Evolutionary conservation across 2,113 vertebrate genomes (phyloP), one percentile per base, ranked within the genome.

Genomic region (Stercorarius parasiticus): DNA sequence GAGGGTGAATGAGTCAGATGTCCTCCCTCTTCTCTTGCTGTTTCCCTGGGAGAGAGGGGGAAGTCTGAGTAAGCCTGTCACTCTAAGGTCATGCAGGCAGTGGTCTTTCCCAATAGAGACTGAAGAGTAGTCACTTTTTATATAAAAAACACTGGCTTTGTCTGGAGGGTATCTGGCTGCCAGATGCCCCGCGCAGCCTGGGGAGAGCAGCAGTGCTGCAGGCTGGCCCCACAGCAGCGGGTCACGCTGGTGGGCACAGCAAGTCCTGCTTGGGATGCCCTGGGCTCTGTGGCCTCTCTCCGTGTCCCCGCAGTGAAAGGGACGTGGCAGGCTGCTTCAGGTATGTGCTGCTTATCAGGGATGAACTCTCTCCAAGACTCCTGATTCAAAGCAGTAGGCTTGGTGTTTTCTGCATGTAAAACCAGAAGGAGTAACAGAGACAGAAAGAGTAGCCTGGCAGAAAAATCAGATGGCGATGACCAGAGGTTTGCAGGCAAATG

Each of bases 361-460:
- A 27, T 43, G 27, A 59, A 34, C 6, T n/a, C 21, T 27, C 27
- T 67, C 34, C 1, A 1, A 52, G 42, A 42, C 0, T 0, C 32
- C 23, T 86, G 40, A 42, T 49, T 50, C 30, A 30, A 8, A 52
- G 34, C 4, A 17, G 17, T 14, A 27, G 12, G 11, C 9, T 73
- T 87, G 32, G 20, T 64, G 11, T 77, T 77, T 72, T 19, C 82
- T 87, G 18, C 9, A 5, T 14, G 13, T 10, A 16, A 42, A 64
- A 22, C 6, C 30, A 58, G 29, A 53, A 42, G 26, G 34, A 34
- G 13, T 11, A 67, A 59, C 25, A 72, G 61, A 76, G 14, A 3
- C 5, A 0, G 5, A 32, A 53, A 27, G 52, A 27, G 26, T 49
- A 53, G 56, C 12, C 27, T 56, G 38, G 4, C 27, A 67, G 70